phyloP scores from a whole-genome alignment of 92 coral and sea anemone species.

The Plumapathes pennacea region DNA sequence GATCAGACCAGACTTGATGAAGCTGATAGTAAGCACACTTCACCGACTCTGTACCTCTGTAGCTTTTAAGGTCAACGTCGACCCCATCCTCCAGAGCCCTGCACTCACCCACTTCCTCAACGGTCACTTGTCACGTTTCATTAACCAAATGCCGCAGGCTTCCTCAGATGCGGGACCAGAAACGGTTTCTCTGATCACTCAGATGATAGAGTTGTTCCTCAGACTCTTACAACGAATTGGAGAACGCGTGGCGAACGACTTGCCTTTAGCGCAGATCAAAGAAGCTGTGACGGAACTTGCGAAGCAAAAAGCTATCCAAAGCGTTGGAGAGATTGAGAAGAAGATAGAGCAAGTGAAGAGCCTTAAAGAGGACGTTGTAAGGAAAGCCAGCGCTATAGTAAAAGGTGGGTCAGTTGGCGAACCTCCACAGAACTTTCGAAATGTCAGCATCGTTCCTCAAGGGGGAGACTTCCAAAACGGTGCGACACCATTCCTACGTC shows the following conservation, averaged over 20 bases:
- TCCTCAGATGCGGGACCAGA: background rate
- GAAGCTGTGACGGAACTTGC: slow-evolving; percentile 18
- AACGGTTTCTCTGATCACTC: background rate
- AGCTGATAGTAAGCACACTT: slow-evolving; percentile 18
- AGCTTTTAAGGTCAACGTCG: background rate
- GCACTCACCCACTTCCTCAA: slow-evolving; percentile 3
- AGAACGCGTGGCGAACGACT: slow-evolving; percentile 11
- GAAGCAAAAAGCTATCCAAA: slow-evolving; percentile 3
- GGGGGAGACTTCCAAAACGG: slow-evolving; percentile 50
- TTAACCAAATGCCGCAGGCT: slow-evolving; percentile 16
- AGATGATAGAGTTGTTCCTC: slow-evolving; percentile 4
- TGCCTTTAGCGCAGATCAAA: slow-evolving; percentile 61
- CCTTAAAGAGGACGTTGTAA: slow-evolving; percentile 39
- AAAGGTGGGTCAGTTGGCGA: slow-evolving; percentile 4
- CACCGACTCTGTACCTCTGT: slow-evolving; percentile 5
- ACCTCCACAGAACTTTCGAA: slow-evolving; percentile 78
- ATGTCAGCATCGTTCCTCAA: slow-evolving; percentile 66
- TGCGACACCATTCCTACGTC: slow-evolving; percentile 68
- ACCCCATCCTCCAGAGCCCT: slow-evolving; percentile 6
- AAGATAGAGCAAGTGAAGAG: slow-evolving; percentile 28
- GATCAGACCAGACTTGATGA: slow-evolving; percentile 44
- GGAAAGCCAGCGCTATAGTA: slow-evolving; percentile 6
- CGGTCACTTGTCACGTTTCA: slow-evolving; percentile 16
- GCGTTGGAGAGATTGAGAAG: slow-evolving; percentile 25
- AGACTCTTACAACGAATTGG: slow-evolving; percentile 1